These are phyloP conservation scores for Drosophila putrida DNA, from an alignment of 2,888 invertebrate species.

Conservation along the genomic window DNA sequence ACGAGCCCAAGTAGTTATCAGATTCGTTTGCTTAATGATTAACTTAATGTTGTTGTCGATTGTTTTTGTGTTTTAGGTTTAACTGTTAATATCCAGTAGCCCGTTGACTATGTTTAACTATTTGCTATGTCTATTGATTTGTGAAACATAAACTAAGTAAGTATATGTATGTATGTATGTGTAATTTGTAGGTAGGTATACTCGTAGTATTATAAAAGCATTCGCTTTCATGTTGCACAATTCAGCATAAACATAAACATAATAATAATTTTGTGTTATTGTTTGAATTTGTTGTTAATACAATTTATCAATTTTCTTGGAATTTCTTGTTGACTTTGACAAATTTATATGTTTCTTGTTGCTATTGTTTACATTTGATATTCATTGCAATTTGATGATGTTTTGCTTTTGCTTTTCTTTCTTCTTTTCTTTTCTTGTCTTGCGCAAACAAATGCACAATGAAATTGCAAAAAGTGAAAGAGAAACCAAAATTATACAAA, in stretches of 20 bases:
- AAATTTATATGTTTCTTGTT: slow-evolving; percentile 27
- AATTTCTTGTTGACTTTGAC: slow-evolving; percentile 19
- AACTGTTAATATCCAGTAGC: slow-evolving; percentile 31
- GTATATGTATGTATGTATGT: slow-evolving; percentile 12
- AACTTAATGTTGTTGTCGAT: slow-evolving; percentile 37
- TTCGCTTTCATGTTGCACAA: slow-evolving; percentile 39
- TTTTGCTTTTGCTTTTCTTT: slow-evolving; percentile 22
- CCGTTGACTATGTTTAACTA: slow-evolving; percentile 41
- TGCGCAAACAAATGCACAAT: slow-evolving; percentile 55
- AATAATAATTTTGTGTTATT: slow-evolving; percentile 18
- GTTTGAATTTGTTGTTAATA: slow-evolving; percentile 12
- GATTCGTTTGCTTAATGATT: slow-evolving; percentile 26
- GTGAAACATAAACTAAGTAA: slow-evolving; percentile 31
- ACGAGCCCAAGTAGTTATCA: slow-evolving; percentile 29
- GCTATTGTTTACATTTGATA: slow-evolving; percentile 53
- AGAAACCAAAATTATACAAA: background rate
- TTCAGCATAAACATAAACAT: slow-evolving; percentile 34
- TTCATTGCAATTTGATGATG: slow-evolving; percentile 49
- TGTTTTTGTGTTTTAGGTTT: slow-evolving; percentile 16
- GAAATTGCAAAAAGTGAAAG: slow-evolving; percentile 44
- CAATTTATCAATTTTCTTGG: slow-evolving; percentile 27
- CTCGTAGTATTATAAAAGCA: slow-evolving; percentile 39
- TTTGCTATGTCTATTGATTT: slow-evolving; percentile 53
- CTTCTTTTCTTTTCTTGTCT: slow-evolving; percentile 21
- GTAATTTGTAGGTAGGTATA: slow-evolving; percentile 25